Evolutionary conservation across 2,888 invertebrate genomes (phyloP), one percentile per base, ranked within the genome.

Genomic region (Eilema sororculum): DNA sequence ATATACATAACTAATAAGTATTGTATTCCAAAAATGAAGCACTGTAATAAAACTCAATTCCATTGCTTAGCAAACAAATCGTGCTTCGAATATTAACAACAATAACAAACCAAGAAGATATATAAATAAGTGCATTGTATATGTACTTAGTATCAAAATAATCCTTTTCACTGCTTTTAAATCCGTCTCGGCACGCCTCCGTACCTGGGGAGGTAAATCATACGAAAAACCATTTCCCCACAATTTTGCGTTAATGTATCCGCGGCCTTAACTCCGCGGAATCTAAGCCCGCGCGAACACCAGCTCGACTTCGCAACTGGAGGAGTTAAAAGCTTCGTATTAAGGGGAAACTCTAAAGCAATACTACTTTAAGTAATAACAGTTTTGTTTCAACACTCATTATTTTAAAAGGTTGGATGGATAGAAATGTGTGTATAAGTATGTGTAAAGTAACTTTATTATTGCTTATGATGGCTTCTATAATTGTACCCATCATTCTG

Each of bases 361-460:
- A 71, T 75, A 68, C 60, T 77, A 79, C 67, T 75, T 73, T 73
- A 13, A 63, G 75, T 60, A 56, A 69, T 70, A 73, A 69, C 71
- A 65, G 64, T 77, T 75, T 46, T 25, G 58, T 75, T 79, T 65
- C 37, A 68, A 58, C 58, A 57, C 58, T 56, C 33, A 46, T 69
- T 64, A 2, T 33, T 59, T 33, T 13, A 24, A 20, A 33, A 9
- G 33, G 20, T 12, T 16, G 13, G n/a, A n/a, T 28, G 5, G 22
- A 20, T 24, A 22, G 10, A 22, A 5, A 3, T 8, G 13, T 63
- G 13, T 57, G 24, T 9, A 41, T n/a, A 25, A 22, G 22, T 22
- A 56, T 56, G 22, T 10, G n/a, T 56, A 8, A 41, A 37, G 33
- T 12, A 1, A 37, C 12, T 37, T 37, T 37, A 37, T 37, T 12